Base-by-base conservation (phyloP, 1,140 invertebrate species). In the Lepeophtheirus salmonis region DNA sequence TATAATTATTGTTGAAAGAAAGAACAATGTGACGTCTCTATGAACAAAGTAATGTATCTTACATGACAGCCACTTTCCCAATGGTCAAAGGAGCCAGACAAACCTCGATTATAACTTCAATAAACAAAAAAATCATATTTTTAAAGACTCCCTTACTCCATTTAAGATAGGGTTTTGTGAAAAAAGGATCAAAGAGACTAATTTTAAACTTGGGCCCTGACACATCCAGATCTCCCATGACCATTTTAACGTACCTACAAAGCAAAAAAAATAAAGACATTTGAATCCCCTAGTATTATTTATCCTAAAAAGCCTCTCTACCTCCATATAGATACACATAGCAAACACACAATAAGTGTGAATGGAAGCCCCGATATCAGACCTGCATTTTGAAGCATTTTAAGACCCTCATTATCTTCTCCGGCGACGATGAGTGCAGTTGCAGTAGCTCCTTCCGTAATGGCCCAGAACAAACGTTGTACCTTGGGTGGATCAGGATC, bases 401-500 rank as follows among this genome's bases (percentile, higher is more conserved):
- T 59, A 14, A 59, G 48, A 3, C 17, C 57, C 3, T 59, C 3
- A 12, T 49, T 50, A n/a, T n/a, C n/a, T 16, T 41, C 57, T 1
- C 57, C 57, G 4, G 57, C 57, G 13, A 59, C 41, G 1, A 59
- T 4, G 4, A 59, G 22, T 3, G 26, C 57, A n/a, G 57, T 59
- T 14, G 57, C 57, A 12, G 57, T 59, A 3, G 30, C 17, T 3
- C 57, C 57, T 21, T 59, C 57, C 16, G 23, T 25, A 17, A 59
- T n/a, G n/a, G 57, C 26, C 57, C 57, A 59, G 16, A 20, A 20
- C n/a, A 59, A 16, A 16, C 57, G 26, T 50, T 59, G 57, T 30
- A 59, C 10, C n/a, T 16, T 17, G 2, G 57, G 57, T 3, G 57
- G 57, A 10, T 59, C 57, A 2, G 57, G 57, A 48, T 59, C 17